Evolutionary conservation across 1,140 invertebrate genomes (phyloP).

Genomic region (Halesus radiatus): DNA sequence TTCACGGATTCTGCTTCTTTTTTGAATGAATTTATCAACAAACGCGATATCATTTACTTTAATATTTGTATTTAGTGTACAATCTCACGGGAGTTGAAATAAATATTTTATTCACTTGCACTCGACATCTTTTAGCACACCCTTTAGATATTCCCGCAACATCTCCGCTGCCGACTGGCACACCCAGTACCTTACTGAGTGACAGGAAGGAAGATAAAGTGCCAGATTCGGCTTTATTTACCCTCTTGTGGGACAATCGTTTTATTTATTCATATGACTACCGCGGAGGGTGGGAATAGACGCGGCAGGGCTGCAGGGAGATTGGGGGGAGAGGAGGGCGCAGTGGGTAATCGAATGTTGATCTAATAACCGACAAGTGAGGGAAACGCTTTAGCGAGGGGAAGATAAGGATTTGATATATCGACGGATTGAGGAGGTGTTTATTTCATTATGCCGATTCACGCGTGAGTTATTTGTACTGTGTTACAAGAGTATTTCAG

Average conservation of each 20-base stretch:
- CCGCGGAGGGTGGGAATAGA: conserved; percentile 20
- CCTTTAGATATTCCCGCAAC: too few relatives aligned
- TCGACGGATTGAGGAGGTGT: conserved; percentile 19
- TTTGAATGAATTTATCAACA: too few relatives aligned
- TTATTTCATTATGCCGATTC: too few relatives aligned
- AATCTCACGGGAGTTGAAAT: too few relatives aligned
- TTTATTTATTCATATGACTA: conserved; percentile 56
- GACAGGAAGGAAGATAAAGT: conserved; percentile 45
- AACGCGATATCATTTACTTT: too few relatives aligned
- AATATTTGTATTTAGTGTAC: too few relatives aligned
- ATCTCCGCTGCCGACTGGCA: neutral
- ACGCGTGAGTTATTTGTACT: too few relatives aligned
- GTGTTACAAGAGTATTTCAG: too few relatives aligned
- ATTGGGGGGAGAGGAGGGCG: conserved; percentile 16
- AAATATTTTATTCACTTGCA: too few relatives aligned
- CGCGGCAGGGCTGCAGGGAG: neutral
- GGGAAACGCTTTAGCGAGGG: conserved; percentile 27
- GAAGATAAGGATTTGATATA: conserved; percentile 4
- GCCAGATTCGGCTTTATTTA: conserved; percentile 43
- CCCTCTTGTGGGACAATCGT: conserved; percentile 53
- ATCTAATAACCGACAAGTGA: conserved; percentile 42
- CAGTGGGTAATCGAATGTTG: conserved; percentile 47
- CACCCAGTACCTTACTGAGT: conserved; percentile 2
- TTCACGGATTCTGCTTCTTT: too few relatives aligned
- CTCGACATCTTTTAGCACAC: too few relatives aligned